These are phyloP conservation scores for Chloebia gouldiae DNA, from an alignment of 2,113 vertebrate genomes.

Conservation along the genomic window DNA sequence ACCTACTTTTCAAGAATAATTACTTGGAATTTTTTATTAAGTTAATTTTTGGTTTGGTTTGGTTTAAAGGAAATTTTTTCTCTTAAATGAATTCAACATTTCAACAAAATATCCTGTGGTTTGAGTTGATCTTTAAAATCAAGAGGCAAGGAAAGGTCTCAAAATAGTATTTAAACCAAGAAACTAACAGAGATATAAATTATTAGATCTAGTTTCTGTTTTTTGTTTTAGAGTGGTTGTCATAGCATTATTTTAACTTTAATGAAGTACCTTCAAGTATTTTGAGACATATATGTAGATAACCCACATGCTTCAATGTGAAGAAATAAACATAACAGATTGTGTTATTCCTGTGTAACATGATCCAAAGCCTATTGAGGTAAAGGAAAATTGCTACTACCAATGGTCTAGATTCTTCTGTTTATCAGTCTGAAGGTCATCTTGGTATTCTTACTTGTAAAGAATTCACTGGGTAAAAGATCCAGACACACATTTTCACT, in stretches of 20 bases:
- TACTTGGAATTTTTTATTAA: background rate
- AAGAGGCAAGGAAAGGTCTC: background rate
- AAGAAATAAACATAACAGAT: background rate
- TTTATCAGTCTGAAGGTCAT: background rate
- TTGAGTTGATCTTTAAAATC: background rate
- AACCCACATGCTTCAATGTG: background rate
- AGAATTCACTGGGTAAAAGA: background rate
- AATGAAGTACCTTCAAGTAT: background rate
- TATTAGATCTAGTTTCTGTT: background rate
- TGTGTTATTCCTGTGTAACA: background rate
- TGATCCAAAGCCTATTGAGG: background rate
- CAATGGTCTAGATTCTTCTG: background rate
- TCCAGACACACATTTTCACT: background rate
- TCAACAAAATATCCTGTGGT: background rate
- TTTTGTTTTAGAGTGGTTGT: background rate
- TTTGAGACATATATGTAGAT: background rate
- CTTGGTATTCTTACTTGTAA: background rate
- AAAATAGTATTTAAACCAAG: background rate
- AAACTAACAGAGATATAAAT: background rate
- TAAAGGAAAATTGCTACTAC: background rate
- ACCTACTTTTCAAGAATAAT: background rate
- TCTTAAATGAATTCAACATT: background rate
- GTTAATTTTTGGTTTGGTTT: background rate
- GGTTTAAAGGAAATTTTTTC: background rate
- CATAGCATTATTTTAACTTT: background rate